Percentiles rank a stretch among this genome's conserved stretches.
Conservation (phyloP, 2,888 invertebrate genomes). For the Dolichopus griseipennis region DNA sequence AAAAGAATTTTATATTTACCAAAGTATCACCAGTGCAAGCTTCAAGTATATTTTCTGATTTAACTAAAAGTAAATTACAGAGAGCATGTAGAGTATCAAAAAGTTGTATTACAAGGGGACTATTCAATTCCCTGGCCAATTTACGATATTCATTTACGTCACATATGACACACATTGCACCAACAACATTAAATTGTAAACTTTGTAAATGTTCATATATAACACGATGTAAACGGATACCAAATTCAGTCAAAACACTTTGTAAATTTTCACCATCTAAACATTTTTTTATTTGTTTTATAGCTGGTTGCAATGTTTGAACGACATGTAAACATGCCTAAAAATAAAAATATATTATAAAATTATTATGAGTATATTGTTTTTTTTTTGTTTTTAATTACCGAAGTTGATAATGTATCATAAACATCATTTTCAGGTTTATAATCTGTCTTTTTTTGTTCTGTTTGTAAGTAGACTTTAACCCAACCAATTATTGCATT, state of each 20-base stretch:
- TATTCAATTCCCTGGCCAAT: constrained; percentile 63
- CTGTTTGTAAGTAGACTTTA: constrained; percentile 75
- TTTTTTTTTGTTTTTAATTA: constrained; percentile 42
- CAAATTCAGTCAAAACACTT: constrained; percentile 78
- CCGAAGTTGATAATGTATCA: constrained; percentile 75
- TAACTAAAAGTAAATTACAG: constrained; percentile 88
- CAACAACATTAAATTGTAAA: constrained; percentile 89
- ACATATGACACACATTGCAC: constrained; percentile 96
- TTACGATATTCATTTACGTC: constrained; percentile 96
- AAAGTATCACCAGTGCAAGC: constrained; percentile 90
- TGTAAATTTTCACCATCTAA: constrained; percentile 90
- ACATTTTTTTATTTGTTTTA: constrained; percentile 67
- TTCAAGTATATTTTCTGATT: constrained; percentile 92
- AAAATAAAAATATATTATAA: constrained; percentile 24
- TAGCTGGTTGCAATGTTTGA: constrained; percentile 67
- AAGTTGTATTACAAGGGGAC: constrained; percentile 71
- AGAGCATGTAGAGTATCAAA: constrained; percentile 94
- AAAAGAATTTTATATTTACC: constrained; percentile 50
- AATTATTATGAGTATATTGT: constrained; percentile 11
- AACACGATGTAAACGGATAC: constrained; percentile 83
- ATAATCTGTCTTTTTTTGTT: constrained; percentile 93
- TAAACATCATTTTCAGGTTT: constrained; percentile 72
- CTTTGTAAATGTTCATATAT: constrained; percentile 91
- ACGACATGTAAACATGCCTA: constrained; percentile 79
- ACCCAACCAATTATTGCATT: constrained; percentile 87